Conservation (phyloP, 2,797 vertebrate genomes). For the Fistularia tabacaria region DNA sequence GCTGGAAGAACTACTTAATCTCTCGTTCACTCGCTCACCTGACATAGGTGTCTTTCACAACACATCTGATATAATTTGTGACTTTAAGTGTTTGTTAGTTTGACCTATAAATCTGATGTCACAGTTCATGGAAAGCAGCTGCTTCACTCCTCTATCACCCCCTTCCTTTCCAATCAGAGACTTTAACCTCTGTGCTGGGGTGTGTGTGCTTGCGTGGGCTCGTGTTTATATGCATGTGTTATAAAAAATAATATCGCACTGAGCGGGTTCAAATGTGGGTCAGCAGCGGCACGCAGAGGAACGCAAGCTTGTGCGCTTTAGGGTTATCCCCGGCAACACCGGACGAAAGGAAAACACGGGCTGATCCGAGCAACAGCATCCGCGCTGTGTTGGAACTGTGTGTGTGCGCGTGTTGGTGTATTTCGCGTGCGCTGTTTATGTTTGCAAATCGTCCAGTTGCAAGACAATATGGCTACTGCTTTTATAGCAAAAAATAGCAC, state of each 20-base stretch:
- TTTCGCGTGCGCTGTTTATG: slow-evolving; percentile 6
- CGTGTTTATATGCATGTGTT: slow-evolving; percentile 34
- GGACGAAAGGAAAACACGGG: slow-evolving; percentile 71
- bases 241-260: slow-evolving; percentile 71
- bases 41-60: too few species aligned
- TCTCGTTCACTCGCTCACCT: neutral
- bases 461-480: slow-evolving; percentile 64
- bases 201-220: slow-evolving; percentile 11
- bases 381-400: slow-evolving; percentile 52
- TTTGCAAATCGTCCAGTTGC: slow-evolving; percentile 31
- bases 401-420: slow-evolving; percentile 57
- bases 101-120: too few species aligned
- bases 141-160: neutral
- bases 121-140: too few species aligned
- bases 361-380: slow-evolving; percentile 24
- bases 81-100: too few species aligned
- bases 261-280: slow-evolving; percentile 84
- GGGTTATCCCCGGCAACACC: slow-evolving; percentile 65
- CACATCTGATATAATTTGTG: too few species aligned
- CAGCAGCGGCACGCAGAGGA: slow-evolving; percentile 58
- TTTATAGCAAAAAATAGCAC: slow-evolving; percentile 51
- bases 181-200: slow-evolving; percentile 47
- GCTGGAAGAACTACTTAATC: slow-evolving; percentile 43
- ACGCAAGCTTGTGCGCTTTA: slow-evolving; percentile 12
- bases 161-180: slow-evolving; percentile 38